Conservation (phyloP, 2,797 vertebrate genomes). For the Australoheros facetus region DNA sequence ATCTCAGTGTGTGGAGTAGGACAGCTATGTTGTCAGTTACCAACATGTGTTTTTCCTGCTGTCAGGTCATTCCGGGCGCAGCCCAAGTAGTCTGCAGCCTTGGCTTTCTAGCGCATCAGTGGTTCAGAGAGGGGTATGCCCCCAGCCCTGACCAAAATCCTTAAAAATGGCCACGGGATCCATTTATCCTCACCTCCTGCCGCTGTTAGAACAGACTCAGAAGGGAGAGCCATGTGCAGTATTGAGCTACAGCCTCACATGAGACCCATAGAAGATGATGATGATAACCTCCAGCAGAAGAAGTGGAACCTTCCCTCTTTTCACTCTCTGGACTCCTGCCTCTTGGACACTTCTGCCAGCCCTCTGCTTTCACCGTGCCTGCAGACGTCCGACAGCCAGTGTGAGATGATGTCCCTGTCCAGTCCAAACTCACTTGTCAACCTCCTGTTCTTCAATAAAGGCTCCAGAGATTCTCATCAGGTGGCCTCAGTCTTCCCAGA, state of each 20-base stretch:
- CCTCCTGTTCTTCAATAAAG: conserved; percentile 57
- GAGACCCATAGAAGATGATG: conserved; percentile 66
- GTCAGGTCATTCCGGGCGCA: conserved; percentile 18
- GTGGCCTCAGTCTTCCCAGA: conserved; percentile 52
- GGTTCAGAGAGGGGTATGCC: conserved; percentile 77
- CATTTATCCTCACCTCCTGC: conserved; percentile 84
- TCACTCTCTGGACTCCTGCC: conserved; percentile 72
- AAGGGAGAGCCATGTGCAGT: conserved; percentile 71
- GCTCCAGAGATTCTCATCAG: conserved; percentile 48
- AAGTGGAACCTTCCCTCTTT: conserved; percentile 83
- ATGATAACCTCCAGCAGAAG: conserved; percentile 80
- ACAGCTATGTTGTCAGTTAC: not conserved
- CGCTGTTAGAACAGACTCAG: conserved; percentile 80
- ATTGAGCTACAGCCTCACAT: conserved; percentile 80
- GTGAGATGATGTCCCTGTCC: conserved; percentile 80
- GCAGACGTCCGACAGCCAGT: conserved; percentile 73
- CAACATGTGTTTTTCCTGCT: not conserved
- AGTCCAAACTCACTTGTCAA: conserved; percentile 73
- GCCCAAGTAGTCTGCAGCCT: conserved; percentile 6
- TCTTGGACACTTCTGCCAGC: conserved; percentile 68
- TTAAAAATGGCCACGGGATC: conserved; percentile 84
- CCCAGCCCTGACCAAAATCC: conserved; percentile 87
- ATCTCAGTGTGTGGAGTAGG: not conserved
- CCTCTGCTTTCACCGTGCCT: conserved; percentile 65
- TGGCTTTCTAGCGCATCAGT: not conserved